Percentiles rank a stretch among this genome's conserved stretches.
These are phyloP conservation scores for Todus mexicanus DNA, from an alignment of 2,797 vertebrate genomes.

Conservation along the genomic window DNA sequence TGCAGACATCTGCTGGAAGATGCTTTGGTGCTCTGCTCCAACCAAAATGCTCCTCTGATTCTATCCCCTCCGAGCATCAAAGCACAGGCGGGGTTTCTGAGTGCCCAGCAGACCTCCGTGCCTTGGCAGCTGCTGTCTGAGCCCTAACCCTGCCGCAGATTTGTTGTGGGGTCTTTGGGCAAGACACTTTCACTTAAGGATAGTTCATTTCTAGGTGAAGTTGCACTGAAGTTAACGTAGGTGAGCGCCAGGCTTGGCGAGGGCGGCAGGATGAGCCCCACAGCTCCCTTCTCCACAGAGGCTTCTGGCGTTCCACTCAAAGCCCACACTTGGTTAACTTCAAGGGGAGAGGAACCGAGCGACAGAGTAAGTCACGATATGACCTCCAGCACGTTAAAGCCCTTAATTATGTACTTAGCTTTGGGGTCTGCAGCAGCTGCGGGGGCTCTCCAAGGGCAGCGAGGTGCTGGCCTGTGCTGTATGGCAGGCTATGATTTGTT, in stretches of 20 bases:
- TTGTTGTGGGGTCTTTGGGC: neutral
- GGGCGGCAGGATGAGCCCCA: neutral
- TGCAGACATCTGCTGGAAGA: neutral
- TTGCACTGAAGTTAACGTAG: neutral
- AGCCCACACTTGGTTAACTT: neutral
- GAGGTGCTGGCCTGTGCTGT: slow-evolving; percentile 63
- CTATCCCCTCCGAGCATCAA: neutral
- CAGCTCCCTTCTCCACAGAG: neutral
- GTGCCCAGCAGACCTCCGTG: neutral
- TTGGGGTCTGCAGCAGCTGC: neutral
- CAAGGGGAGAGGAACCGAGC: neutral
- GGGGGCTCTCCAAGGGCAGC: neutral
- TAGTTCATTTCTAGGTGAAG: neutral
- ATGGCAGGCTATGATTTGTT: slow-evolving; percentile 93
- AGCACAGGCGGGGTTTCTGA: neutral
- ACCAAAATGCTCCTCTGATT: neutral
- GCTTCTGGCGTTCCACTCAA: neutral
- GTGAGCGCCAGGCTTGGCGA: no score
- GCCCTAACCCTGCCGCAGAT: neutral
- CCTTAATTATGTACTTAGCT: neutral
- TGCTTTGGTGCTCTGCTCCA: neutral
- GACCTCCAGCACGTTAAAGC: neutral
- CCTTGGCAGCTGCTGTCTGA: neutral
- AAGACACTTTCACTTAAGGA: neutral
- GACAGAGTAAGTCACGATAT: neutral